Evolutionary conservation across 2,888 invertebrate species (phyloP).

Genomic region (Ypsolopha scabrella): DNA sequence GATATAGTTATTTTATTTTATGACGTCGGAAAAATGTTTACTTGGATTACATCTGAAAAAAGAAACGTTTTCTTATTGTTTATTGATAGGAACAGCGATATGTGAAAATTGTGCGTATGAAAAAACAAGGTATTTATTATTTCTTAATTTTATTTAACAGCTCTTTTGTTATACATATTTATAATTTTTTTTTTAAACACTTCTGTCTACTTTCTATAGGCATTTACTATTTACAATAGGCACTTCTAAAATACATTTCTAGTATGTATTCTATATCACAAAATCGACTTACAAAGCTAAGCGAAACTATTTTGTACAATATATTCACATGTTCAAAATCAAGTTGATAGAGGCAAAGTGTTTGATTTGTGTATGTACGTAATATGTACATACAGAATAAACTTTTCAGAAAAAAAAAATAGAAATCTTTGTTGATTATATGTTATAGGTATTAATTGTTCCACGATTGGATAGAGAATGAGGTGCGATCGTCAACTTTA

Average conservation of each 20-base stretch:
- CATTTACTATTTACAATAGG: conserved; percentile 46
- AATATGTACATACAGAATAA: background rate
- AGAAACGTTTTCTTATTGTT: too few species aligned
- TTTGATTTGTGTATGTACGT: background rate
- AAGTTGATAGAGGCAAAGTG: background rate
- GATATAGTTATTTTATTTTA: too few species aligned
- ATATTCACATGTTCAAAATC: conserved; percentile 3
- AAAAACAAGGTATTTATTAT: background rate
- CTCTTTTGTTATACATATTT: conserved; percentile 30
- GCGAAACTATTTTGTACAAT: conserved; percentile 10
- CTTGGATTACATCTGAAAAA: too few species aligned
- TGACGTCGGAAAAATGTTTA: too few species aligned
- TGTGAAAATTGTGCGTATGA: too few species aligned
- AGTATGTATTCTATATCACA: conserved; percentile 66
- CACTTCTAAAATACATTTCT: conserved; percentile 39
- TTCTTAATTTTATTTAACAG: conserved; percentile 49
- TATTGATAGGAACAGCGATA: too few species aligned
- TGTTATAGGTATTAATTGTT: too few species aligned
- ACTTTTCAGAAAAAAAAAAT: background rate
- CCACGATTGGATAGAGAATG: too few species aligned
- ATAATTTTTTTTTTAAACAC: conserved; percentile 20
- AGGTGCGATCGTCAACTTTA: too few species aligned
- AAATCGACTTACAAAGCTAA: conserved; percentile 20
- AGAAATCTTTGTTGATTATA: background rate
- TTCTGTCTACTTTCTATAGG: background rate